Evolutionary conservation across 2,888 invertebrate species (phyloP), one percentile per base, ranked within the genome.

Genomic region (Spilosoma lubricipeda): DNA sequence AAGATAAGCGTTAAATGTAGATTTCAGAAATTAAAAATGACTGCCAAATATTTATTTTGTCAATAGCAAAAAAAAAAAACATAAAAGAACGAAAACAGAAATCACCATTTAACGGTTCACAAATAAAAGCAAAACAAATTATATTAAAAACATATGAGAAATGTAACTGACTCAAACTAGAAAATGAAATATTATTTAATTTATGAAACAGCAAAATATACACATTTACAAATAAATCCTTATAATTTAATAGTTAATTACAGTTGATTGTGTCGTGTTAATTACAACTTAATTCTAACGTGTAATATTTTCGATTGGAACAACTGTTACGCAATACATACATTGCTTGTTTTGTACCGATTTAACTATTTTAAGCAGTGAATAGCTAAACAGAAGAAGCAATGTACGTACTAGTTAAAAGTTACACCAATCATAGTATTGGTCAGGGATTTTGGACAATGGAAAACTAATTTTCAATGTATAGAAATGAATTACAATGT

Each of bases 1-100:
- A 36, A 69, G 59, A 71, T 33, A 79, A 77, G 84, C 84, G 84
- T 82, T 79, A 84, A 84, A 85, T 82, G 86, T 71, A 76, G 75
- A 85, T 45, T 69, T 52, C 64, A n/a, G 52, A 20, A 75, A 70
- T 75, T 8, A 20, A 70, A 52, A 68, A 36, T 1, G 5, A 67
- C 4, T 30, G 8, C 18, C 3, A 9, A 23, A 11, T 56, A n/a
- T 59, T 0, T 27, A 59, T 13, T 4, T 59, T 13, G 59, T 59
- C 23, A 59, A 27, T 36, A 11, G 9, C 48, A 48, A 20, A 48
- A 56, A 11, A n/a, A 48, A 56, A 11, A 68, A 59, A 65, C n/a
- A 20, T 70, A 59, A 36, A 48, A 63, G 18, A 70, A 13, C n/a
- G n/a, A 67, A 71, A 42, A 72, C 45, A n/a, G 59, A 81, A 36